Evolutionary conservation across 64 coral and sea anemone species (phyloP), one percentile per base, ranked within the genome.

Genomic region (Stichodactyla mertensii): DNA sequence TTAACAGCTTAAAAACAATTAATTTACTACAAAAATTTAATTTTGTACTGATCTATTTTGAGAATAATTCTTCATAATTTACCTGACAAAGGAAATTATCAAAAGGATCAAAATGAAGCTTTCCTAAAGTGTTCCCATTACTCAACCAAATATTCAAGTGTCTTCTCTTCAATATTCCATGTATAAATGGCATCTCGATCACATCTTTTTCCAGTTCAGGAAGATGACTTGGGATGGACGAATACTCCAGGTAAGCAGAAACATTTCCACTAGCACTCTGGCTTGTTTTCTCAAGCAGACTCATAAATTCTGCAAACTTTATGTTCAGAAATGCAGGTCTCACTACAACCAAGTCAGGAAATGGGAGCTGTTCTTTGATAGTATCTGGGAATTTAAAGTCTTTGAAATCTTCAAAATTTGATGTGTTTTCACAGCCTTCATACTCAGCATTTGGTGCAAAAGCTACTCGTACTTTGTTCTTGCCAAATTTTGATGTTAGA

Each of bases 21-120:
- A 36, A 36, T 36, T 36, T 36, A n/a, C n/a, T n/a, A n/a, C n/a
- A n/a, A n/a, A n/a, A n/a, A n/a, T n/a, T n/a, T n/a, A n/a, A n/a
- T n/a, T n/a, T n/a, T n/a, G n/a, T n/a, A 36, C 31, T 36, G 31
- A 36, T 36, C 31, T 36, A 36, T 36, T 36, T 36, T 36, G 31
- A 36, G 31, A 36, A 36, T 36, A 36, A 36, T 36, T 36, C 31
- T 36, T 36, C 31, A 36, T 2, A 70, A 27, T 31, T 54, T 54
- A 94, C 92, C 92, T 94, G 92, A 80, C 88, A 94, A 54, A 94
- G 88, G 55, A 90, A 94, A 26, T 94, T 94, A 60, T 94, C 92
- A 94, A 90, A 94, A 52, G 92, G 92, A 87, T 94, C 92, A 94
- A 94, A 94, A 79, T 94, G 92, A 53, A 94, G 69, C 79, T 94